Conservation (phyloP, 2,113 vertebrate species). For the Datnioides undecimradiatus region DNA sequence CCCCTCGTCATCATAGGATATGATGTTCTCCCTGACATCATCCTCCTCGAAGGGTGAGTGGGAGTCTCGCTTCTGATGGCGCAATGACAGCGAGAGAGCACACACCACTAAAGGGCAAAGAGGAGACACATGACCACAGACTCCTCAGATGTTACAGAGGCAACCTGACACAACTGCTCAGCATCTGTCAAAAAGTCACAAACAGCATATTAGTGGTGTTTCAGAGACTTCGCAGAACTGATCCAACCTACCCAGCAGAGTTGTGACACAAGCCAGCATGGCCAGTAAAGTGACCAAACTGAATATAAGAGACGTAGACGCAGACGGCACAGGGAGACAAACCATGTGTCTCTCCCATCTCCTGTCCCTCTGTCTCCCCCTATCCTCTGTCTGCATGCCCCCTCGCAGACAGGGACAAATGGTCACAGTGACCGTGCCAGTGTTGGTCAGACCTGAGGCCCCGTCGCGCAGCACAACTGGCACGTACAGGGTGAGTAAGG, state of each 20-base stretch:
- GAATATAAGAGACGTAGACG: conserved; percentile 85
- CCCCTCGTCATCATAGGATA: conserved; percentile 90
- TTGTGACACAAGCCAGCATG: conserved; percentile 88
- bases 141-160: conserved; percentile 4
- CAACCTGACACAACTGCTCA: conserved; percentile 55
- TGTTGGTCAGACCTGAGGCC: conserved; percentile 87
- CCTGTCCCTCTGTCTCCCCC: conserved; percentile 67
- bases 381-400: conserved; percentile 82
- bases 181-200: conserved; percentile 31
- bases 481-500: conserved; percentile 82
- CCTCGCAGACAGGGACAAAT: conserved; percentile 88
- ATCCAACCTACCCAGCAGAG: conserved; percentile 86
- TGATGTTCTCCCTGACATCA: conserved; percentile 87
- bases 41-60: conserved; percentile 82
- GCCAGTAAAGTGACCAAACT: conserved; percentile 88
- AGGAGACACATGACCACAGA: conserved; percentile 43
- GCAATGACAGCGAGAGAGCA: conserved; percentile 82
- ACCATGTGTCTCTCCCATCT: conserved; percentile 80
- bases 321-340: conserved; percentile 78
- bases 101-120: conserved; percentile 78
- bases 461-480: conserved; percentile 89
- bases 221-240: background rate
- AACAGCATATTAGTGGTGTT: conserved; percentile 8
- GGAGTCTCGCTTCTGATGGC: conserved; percentile 82
- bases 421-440: conserved; percentile 89